Evolutionary conservation across 2,888 invertebrate species (phyloP).

Genomic region (Scaptomyza parva): DNA sequence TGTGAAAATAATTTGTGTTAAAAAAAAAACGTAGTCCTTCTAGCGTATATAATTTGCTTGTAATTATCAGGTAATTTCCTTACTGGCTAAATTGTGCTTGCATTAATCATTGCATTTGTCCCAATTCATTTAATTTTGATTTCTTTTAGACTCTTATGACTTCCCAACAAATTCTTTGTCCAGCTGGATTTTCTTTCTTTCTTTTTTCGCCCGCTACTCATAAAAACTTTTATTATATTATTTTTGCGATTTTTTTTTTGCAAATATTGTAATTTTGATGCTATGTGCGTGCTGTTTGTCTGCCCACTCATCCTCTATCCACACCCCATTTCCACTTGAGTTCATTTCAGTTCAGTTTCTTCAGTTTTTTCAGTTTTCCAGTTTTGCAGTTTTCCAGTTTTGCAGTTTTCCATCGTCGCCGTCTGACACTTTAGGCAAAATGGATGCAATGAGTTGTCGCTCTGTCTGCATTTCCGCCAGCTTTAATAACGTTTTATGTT

Average conservation of each 20-base stretch:
- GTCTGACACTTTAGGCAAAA: conserved; percentile 69
- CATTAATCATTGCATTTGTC: conserved; percentile 12
- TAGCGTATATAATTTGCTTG: neutral
- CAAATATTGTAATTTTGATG: conserved; percentile 24
- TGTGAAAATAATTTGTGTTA: neutral
- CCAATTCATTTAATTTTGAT: conserved; percentile 5
- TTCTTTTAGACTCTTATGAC: neutral
- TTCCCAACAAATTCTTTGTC: conserved; percentile 29
- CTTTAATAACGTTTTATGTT: conserved; percentile 74
- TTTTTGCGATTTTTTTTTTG: conserved; percentile 27
- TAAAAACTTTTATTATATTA: conserved; percentile 54
- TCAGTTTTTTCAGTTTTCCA: neutral
- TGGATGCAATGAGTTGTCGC: conserved; percentile 68
- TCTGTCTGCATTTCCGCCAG: conserved; percentile 76
- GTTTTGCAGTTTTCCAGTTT: neutral
- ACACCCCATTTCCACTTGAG: conserved; percentile 29
- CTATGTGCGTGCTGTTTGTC: conserved; percentile 1
- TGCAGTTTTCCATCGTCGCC: conserved; percentile 27
- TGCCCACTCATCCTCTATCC: conserved; percentile 1
- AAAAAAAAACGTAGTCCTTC: neutral
- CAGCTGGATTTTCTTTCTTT: conserved; percentile 1
- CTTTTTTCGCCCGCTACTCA: conserved; percentile 16
- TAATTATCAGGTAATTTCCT: conserved; percentile 24
- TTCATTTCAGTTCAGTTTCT: conserved; percentile 50
- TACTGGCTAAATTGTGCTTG: neutral